Conservation (phyloP, 2,113 vertebrate species). For the Notiomystis cincta region DNA sequence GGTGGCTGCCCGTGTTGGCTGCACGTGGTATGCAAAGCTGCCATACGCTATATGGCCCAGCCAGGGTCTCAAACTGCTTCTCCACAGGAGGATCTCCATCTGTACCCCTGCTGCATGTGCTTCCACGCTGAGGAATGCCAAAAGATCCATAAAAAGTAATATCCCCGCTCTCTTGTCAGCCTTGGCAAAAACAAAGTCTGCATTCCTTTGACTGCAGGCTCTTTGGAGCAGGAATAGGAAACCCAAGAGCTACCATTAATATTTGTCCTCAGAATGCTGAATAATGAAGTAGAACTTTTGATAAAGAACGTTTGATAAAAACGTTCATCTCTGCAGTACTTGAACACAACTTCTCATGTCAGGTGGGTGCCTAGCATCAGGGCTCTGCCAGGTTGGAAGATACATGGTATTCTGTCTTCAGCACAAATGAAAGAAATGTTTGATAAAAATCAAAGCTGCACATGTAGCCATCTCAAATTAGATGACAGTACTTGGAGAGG, state of each 20-base stretch:
- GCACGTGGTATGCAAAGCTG: neutral
- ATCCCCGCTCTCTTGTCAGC: neutral
- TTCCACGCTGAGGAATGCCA: slow-evolving; percentile 13
- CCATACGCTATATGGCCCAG: neutral
- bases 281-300: neutral
- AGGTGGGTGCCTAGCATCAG: neutral
- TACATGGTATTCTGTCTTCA: neutral
- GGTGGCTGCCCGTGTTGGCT: neutral
- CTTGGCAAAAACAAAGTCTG: slow-evolving; percentile 39
- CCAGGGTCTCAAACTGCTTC: slow-evolving; percentile 41
- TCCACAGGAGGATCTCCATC: slow-evolving; percentile 15
- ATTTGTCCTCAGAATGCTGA: neutral
- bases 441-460: neutral
- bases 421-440: neutral
- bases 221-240: slow-evolving; percentile 7
- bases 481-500: neutral
- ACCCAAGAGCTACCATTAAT: slow-evolving; percentile 9
- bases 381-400: neutral
- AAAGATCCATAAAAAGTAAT: slow-evolving; percentile 30
- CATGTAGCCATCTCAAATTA: neutral
- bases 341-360: neutral
- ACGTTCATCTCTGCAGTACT: neutral
- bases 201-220: neutral
- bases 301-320: too few species aligned
- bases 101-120: neutral